Conservation (phyloP, 2,888 invertebrate genomes). For the Seladonia tumulorum region DNA sequence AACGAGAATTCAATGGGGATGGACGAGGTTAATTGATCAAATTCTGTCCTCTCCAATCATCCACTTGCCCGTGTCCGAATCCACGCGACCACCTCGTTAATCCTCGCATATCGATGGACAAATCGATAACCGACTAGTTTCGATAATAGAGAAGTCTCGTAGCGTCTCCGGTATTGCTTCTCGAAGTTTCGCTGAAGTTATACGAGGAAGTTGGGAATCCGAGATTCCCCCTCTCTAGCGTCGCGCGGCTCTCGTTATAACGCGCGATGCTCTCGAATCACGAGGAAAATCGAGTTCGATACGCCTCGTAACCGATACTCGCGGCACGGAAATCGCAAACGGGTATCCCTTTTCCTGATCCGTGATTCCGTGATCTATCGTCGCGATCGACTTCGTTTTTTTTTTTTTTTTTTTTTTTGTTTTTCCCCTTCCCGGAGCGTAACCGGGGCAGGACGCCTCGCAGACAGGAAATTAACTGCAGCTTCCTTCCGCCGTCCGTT, state of each 20-base stretch:
- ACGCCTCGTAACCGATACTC: conserved; percentile 13
- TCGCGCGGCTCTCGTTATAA: conserved; percentile 10
- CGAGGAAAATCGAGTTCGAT: not conserved
- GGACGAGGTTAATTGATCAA: not conserved
- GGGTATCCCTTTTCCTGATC: conserved; percentile 16
- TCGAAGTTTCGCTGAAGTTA: not conserved
- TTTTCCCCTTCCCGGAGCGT: not conserved
- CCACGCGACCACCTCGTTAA: not conserved
- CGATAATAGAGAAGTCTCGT: not conserved
- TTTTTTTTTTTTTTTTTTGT: not conserved
- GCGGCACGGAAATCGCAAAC: conserved; percentile 10
- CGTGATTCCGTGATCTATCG: not conserved
- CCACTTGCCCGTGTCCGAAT: not conserved
- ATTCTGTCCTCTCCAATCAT: not conserved
- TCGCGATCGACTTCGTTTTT: too few species aligned
- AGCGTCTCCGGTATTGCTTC: not conserved
- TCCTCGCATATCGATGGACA: not conserved
- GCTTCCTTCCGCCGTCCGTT: conserved; percentile 64
- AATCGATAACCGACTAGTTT: not conserved
- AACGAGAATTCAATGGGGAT: not conserved
- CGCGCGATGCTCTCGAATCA: not conserved
- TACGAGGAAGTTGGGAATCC: not conserved
- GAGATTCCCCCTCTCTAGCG: not conserved
- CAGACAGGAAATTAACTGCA: conserved; percentile 74
- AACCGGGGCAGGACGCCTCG: conserved; percentile 40